Percentiles rank a stretch among this genome's conserved stretches.
Evolutionary conservation across 2,888 invertebrate species (phyloP).

Genomic region (Troides helena): DNA sequence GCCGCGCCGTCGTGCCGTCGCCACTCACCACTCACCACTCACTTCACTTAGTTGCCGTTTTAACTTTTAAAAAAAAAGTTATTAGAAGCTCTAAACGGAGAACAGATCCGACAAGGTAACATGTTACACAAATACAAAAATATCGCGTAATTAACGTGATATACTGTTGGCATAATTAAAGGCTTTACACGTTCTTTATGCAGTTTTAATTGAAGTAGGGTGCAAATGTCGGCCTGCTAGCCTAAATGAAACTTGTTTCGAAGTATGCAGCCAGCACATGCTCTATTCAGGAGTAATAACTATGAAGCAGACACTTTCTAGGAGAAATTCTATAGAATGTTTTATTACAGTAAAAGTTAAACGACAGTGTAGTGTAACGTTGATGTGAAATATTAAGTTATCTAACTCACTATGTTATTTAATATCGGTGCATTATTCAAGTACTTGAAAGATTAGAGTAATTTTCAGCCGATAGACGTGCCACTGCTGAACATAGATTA

Average conservation of each 20-base stretch:
- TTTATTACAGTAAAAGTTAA: too few species aligned
- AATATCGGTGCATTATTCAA: too few species aligned
- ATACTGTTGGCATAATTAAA: not conserved
- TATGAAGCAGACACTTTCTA: too few species aligned
- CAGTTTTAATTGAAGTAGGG: not conserved
- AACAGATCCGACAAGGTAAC: not conserved
- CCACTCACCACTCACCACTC: constrained; percentile 26
- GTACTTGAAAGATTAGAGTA: too few species aligned
- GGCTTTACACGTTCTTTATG: not conserved
- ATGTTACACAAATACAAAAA: not conserved
- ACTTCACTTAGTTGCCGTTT: constrained; percentile 27
- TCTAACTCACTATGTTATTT: too few species aligned
- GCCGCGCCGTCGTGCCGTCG: constrained; percentile 36
- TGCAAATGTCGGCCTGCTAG: not conserved
- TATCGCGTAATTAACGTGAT: not conserved
- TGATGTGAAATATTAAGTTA: too few species aligned
- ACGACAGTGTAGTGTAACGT: too few species aligned
- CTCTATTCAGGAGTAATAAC: too few species aligned
- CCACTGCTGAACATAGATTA: too few species aligned
- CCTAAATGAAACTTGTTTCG: not conserved
- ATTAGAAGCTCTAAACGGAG: constrained; percentile 23
- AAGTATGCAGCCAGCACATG: too few species aligned
- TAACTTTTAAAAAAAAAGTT: constrained; percentile 25
- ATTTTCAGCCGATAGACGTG: too few species aligned
- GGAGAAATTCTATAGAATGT: too few species aligned